phyloP scores from a whole-genome alignment of 64 coral and sea anemone species.

The Porites australiensis region DNA sequence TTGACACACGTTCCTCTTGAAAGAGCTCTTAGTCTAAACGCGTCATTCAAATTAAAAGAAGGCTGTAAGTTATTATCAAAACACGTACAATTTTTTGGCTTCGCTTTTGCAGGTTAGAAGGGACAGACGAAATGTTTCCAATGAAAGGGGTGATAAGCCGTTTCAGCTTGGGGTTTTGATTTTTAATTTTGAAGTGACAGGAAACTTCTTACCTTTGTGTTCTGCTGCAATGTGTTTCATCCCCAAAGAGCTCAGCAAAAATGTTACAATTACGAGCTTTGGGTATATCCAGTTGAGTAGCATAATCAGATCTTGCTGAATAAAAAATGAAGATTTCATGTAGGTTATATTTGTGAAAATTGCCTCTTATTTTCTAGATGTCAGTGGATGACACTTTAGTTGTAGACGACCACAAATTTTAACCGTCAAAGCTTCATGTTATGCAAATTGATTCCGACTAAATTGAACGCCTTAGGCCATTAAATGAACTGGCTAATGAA shows the following conservation, averaged over 20 bases:
- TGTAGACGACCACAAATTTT: not conserved
- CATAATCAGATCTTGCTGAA: not conserved
- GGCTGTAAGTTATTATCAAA: no score
- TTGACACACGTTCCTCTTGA: no score
- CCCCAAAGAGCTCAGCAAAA: not conserved
- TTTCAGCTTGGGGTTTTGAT: no score
- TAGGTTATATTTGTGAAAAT: not conserved
- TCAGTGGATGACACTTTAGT: not conserved
- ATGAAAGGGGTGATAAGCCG: no score
- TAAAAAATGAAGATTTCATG: not conserved
- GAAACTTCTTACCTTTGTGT: not conserved
- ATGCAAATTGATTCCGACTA: slow-evolving; percentile 1
- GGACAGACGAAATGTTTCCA: no score
- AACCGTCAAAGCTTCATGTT: not conserved
- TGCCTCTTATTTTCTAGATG: no score
- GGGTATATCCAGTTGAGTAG: not conserved
- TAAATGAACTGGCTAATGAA: slow-evolving; percentile 10
- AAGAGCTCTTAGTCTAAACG: no score
- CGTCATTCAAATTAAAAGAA: no score
- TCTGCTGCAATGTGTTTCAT: not conserved
- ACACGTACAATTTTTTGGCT: no score
- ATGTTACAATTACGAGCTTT: not conserved
- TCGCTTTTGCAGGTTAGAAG: no score
- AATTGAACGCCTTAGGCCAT: not conserved
- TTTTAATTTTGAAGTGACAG: not conserved